A percentile compares a stretch with the other conserved stretches of the same genome.
phyloP scores from a whole-genome alignment of 1,140 invertebrate genomes.

The Dendroctonus ponderosae region DNA sequence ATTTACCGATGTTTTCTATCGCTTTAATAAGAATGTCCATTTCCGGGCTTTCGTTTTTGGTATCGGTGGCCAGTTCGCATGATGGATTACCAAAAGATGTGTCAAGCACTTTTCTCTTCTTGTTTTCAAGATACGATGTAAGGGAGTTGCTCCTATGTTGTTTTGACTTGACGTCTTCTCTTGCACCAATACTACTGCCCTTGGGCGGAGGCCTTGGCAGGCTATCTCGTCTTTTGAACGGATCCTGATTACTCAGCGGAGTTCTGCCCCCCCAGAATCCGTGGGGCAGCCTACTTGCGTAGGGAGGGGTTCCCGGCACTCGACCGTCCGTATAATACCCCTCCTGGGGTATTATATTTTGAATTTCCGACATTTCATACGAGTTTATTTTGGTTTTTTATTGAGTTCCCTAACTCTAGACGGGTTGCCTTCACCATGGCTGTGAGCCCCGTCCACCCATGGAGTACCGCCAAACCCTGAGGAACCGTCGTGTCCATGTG shows the following conservation, averaged over 20 bases:
- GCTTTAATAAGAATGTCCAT: neutral
- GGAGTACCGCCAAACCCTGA: too few species aligned
- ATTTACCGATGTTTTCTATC: neutral
- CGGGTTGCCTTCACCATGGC: too few species aligned
- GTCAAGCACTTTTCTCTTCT: too few species aligned
- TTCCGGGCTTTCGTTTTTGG: neutral
- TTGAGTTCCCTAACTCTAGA: too few species aligned
- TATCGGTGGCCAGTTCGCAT: too few species aligned
- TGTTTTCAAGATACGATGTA: too few species aligned
- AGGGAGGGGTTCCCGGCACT: neutral
- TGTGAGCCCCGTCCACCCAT: too few species aligned
- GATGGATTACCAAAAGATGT: too few species aligned
- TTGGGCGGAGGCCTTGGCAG: neutral
- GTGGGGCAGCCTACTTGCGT: neutral
- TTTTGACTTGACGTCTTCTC: neutral
- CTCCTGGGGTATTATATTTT: too few species aligned
- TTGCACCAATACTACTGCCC: neutral
- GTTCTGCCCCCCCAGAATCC: constrained; percentile 5
- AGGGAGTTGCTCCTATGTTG: neutral
- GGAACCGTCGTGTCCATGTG: too few species aligned
- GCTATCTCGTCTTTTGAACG: neutral
- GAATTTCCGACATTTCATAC: too few species aligned
- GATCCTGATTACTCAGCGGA: neutral
- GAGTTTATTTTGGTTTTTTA: too few species aligned
- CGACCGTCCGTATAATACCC: neutral